phyloP scores from a whole-genome alignment of 1,140 invertebrate species.

The Sminthurinus signatus region DNA sequence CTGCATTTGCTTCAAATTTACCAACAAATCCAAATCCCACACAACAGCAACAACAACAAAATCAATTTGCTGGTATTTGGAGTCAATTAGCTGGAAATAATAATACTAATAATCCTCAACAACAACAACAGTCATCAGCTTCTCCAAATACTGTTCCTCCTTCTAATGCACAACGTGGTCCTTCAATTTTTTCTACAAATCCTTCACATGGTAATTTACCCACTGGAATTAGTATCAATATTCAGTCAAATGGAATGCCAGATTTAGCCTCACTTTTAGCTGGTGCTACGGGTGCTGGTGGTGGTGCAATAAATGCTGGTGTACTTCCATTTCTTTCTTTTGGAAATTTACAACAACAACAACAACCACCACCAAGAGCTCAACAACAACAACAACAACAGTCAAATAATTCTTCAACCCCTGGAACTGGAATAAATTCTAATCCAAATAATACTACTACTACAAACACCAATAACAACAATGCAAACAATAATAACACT shows the following conservation, averaged over 20 bases:
- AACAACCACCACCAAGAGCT: not conserved
- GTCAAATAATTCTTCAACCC: not conserved
- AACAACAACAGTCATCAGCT: not conserved
- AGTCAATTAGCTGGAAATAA: not conserved
- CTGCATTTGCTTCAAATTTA: conserved; percentile 29
- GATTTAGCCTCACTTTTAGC: conserved; percentile 18
- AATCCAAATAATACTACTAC: not conserved
- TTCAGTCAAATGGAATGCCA: conserved; percentile 24
- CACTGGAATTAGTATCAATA: conserved; percentile 22
- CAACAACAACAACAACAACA: not conserved
- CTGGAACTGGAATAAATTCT: not conserved
- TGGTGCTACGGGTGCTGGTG: not conserved
- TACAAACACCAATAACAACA: not conserved
- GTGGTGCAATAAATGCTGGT: not conserved
- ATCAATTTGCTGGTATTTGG: too few species aligned
- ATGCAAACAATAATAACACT: conserved; percentile 6
- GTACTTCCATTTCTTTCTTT: not conserved
- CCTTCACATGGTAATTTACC: not conserved
- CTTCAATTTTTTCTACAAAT: not conserved
- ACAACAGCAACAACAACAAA: conserved; percentile 7
- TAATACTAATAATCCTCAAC: not conserved
- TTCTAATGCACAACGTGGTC: not conserved
- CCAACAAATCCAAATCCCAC: conserved; percentile 39
- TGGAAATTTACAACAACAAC: not conserved
- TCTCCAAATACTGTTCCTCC: not conserved